These are phyloP conservation scores for Phrynosoma platyrhinos DNA, from an alignment of 2,113 vertebrate species.

Conservation along the genomic window DNA sequence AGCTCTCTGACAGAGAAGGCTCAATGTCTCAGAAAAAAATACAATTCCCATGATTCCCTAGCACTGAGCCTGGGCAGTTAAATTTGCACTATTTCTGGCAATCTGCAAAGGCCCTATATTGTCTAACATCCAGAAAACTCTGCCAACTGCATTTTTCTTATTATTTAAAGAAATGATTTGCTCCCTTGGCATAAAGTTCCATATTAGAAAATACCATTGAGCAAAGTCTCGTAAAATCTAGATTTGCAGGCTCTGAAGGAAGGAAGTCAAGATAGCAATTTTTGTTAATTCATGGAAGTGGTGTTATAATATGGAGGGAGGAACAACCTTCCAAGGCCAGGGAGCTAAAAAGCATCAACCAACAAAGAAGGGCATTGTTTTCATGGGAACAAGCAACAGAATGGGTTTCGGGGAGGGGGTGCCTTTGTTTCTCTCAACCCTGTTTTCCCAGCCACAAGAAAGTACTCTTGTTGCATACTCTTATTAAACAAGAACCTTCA, in stretches of 20 bases:
- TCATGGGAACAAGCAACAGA: neutral
- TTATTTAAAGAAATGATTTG: neutral
- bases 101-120: too few relatives aligned
- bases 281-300: neutral
- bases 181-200: neutral
- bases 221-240: too few relatives aligned
- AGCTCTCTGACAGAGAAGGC: too few relatives aligned
- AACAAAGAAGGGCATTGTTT: neutral
- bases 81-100: too few relatives aligned
- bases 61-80: too few relatives aligned
- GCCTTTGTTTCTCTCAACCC: neutral
- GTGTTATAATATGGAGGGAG: neutral
- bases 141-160: neutral
- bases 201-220: neutral
- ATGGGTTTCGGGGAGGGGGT: too few relatives aligned
- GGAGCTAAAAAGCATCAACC: neutral
- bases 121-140: neutral
- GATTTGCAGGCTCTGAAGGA: neutral
- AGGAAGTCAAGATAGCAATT: neutral
- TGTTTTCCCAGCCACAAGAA: neutral
- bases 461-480: too few relatives aligned
- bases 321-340: neutral
- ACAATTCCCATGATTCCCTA: too few relatives aligned
- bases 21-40: too few relatives aligned
- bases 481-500: too few relatives aligned